These are phyloP conservation scores for Tetragnatha versicolor DNA, from an alignment of 1,140 invertebrate species.

Conservation along the genomic window DNA sequence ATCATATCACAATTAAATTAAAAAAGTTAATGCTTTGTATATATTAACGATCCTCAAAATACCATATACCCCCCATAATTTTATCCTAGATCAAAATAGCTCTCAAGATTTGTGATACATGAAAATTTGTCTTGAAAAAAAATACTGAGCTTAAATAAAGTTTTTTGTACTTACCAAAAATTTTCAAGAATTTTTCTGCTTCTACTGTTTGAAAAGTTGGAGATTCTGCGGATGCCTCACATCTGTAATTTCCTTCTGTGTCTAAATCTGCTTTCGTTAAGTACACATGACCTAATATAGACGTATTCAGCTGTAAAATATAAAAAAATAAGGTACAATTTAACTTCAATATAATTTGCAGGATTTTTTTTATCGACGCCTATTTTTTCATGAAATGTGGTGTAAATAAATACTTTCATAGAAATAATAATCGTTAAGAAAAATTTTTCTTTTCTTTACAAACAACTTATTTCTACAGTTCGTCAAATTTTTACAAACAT, in stretches of 20 bases:
- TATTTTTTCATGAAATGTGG: neutral
- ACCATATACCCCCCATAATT: too few species aligned
- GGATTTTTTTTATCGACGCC: neutral
- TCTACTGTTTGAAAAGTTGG: constrained; percentile 56
- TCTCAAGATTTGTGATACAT: too few species aligned
- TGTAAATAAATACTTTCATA: neutral
- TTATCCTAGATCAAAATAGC: too few species aligned
- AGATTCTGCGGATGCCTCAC: constrained; percentile 54
- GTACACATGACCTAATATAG: constrained; percentile 50
- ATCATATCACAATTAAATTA: too few species aligned
- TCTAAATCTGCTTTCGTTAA: constrained; percentile 43
- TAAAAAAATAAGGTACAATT: neutral
- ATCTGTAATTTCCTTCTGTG: constrained; percentile 55
- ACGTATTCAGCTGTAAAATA: constrained; percentile 50
- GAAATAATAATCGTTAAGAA: too few species aligned
- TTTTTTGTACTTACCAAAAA: constrained; percentile 54
- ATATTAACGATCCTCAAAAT: too few species aligned
- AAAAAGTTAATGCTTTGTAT: too few species aligned
- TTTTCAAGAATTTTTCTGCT: constrained; percentile 51
- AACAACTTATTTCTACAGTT: too few species aligned
- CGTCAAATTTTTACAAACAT: too few species aligned
- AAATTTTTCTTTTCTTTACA: too few species aligned
- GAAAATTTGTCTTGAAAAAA: too few species aligned
- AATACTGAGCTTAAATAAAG: too few species aligned
- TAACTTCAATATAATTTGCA: neutral